phyloP scores from a whole-genome alignment of 1,140 invertebrate species.

The Cylas formicarius region DNA sequence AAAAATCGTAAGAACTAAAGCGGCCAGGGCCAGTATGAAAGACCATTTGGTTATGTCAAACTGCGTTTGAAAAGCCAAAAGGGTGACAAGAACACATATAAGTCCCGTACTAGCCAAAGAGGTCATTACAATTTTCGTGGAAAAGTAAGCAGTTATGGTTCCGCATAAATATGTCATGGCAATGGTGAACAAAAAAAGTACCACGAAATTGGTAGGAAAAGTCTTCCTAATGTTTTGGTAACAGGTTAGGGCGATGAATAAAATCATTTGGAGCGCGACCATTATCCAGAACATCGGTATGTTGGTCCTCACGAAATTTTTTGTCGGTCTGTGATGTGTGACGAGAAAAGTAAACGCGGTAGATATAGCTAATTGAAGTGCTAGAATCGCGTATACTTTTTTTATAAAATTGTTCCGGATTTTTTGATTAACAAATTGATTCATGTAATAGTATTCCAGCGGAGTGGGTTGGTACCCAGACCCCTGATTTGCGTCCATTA shows the following conservation, averaged over 20 bases:
- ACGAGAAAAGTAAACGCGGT: conserved; percentile 15
- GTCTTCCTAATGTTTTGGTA: conserved; percentile 13
- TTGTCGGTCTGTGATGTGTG: conserved; percentile 12
- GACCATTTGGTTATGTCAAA: conserved; percentile 30
- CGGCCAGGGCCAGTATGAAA: conserved; percentile 19
- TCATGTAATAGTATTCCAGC: neutral
- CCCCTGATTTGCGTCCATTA: neutral
- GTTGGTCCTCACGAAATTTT: conserved; percentile 11
- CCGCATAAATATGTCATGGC: conserved; percentile 22
- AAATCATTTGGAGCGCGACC: conserved; percentile 2
- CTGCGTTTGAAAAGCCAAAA: conserved; percentile 27
- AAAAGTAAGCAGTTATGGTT: neutral
- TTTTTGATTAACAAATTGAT: conserved; percentile 1
- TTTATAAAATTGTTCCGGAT: conserved; percentile 19
- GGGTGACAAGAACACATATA: conserved; percentile 20
- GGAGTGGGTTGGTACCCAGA: neutral
- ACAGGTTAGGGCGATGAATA: conserved; percentile 19
- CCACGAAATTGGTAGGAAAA: conserved; percentile 28
- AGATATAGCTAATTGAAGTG: conserved; percentile 21
- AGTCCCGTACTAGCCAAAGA: conserved; percentile 19
- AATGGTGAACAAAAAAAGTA: conserved; percentile 25
- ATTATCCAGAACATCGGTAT: conserved; percentile 9
- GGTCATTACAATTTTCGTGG: conserved; percentile 13
- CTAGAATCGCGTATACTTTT: conserved; percentile 26
- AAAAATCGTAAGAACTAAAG: conserved; percentile 21